A percentile compares a stretch with the other conserved stretches of the same genome.
Conservation (phyloP, 2,888 invertebrate species). For the Chironomus tentans region DNA sequence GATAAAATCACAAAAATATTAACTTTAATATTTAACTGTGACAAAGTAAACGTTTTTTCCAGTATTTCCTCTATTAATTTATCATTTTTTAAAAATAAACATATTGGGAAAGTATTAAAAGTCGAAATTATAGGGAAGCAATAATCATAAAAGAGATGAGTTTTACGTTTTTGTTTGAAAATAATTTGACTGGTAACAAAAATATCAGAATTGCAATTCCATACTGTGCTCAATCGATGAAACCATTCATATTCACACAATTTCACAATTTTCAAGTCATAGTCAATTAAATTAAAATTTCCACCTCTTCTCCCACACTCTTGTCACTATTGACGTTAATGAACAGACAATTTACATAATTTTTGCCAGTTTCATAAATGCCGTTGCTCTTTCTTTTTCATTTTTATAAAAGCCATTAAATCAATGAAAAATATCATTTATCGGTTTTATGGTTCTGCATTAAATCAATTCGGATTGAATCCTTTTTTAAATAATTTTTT, state of each 20-base stretch:
- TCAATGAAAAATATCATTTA: conserved; percentile 18
- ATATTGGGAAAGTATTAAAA: too few relatives aligned
- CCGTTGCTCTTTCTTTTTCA: background rate
- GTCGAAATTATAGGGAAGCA: too few relatives aligned
- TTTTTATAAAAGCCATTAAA: conserved; percentile 5
- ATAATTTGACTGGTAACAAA: background rate
- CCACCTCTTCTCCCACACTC: background rate
- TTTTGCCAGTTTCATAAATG: background rate
- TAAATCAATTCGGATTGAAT: conserved; percentile 23
- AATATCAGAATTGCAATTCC: background rate
- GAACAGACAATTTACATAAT: conserved; percentile 15
- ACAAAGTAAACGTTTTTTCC: too few relatives aligned
- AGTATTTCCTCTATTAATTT: too few relatives aligned
- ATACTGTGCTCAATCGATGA: background rate
- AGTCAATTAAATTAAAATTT: conserved; percentile 24
- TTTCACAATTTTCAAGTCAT: background rate
- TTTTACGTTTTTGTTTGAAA: background rate
- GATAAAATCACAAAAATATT: background rate
- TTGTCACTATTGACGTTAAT: background rate
- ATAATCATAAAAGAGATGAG: background rate
- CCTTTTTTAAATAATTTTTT: conserved; percentile 27
- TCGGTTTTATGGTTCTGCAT: background rate
- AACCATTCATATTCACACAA: background rate
- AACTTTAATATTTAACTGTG: background rate
- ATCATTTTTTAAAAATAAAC: too few relatives aligned